Base-by-base conservation (phyloP, 2,797 vertebrate species). In the Tapirus indicus region DNA sequence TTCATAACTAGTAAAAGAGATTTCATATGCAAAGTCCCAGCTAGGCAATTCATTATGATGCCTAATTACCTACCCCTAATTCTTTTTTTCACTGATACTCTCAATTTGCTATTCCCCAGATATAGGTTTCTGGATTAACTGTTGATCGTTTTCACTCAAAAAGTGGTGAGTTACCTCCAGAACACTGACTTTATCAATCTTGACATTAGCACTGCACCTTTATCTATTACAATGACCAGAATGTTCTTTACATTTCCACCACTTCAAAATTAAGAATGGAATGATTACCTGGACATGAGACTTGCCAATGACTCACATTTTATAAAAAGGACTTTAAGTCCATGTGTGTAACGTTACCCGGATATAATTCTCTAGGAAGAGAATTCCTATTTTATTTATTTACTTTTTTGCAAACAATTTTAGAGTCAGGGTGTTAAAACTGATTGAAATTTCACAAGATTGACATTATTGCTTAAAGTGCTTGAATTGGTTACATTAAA, bases 381-480 rank as follows among this genome's bases (percentile, higher is more conserved):
- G 77, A 97, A 96, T 89, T 89, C 92, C 94, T 92, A 88, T 88
- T 92, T 94, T 68, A 91, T 97, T 95, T 89, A 94, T 93, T 96
- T 96, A 29, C 49, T 74, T 94, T 96, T 96, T 88, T 95, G 72
- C 93, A 95, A 97, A 97, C 88, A 96, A 71, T 97, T 97, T 96
- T 96, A 97, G 94, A 98, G 82, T 91, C 86, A 97, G 97, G 96
- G 94, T 89, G 79, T 95, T 98, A 97, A 97, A 97, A 91, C 88
- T 96, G 98, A 98, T 87, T 96, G 97, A 97, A 98, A 97, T 98
- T 97, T 98, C 96, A 98, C 60, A 94, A 97, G 94, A 98, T 96
- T 97, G 97, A 98, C 90, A 86, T 95, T 96, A 94, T 97, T 98
- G 95, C 96, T 98, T 98, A 98, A 99, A 98, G 98, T 99, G 98